Evolutionary conservation across 2,888 invertebrate species (phyloP), one percentile per base, ranked within the genome.

Genomic region (Diloba caeruleocephala): DNA sequence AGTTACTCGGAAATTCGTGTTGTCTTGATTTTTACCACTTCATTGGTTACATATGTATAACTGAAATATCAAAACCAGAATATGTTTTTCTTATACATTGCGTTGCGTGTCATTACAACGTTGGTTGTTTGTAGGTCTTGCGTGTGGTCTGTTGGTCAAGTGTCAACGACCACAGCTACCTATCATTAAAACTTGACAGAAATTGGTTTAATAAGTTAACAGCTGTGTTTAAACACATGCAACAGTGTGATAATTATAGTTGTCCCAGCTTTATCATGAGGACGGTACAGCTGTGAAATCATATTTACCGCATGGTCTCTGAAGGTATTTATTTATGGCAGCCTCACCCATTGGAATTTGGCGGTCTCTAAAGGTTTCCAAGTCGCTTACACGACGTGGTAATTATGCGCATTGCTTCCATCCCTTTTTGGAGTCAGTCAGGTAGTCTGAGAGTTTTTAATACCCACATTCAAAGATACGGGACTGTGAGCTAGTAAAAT

Each of bases 121-220:
- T 10, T 14, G 5, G 19, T 19, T 23, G 14, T 15, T 23, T 28
- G 32, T 14, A 4, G 3, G n/a, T 10, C 29, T 59, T 48, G 52
- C 69, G 71, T 70, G 71, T 10, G 53, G 46, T 38, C 59, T 14
- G 26, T n/a, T 12, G 5, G 7, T 44, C 23, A 29, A 25, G 41
- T 57, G 59, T 53, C 38, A 63, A 49, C 66, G 43, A 46, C 56
- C 50, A 55, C 43, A 49, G 6, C 6, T 21, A 19, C 2, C 43
- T 42, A 68, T 42, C 50, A 62, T 48, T 59, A 34, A 26, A 62
- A 52, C 26, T 68, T 39, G 31, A 44, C 45, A 28, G 9, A 50
- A 68, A 69, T 71, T 68, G 36, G 32, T 58, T 53, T 66, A 70
- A 75, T 59, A 43, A 52, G 49, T 54, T 59, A 55, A 68, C 53